These are phyloP conservation scores for Oreotrochilus melanogaster DNA, from an alignment of 2,113 vertebrate genomes.

Conservation along the genomic window DNA sequence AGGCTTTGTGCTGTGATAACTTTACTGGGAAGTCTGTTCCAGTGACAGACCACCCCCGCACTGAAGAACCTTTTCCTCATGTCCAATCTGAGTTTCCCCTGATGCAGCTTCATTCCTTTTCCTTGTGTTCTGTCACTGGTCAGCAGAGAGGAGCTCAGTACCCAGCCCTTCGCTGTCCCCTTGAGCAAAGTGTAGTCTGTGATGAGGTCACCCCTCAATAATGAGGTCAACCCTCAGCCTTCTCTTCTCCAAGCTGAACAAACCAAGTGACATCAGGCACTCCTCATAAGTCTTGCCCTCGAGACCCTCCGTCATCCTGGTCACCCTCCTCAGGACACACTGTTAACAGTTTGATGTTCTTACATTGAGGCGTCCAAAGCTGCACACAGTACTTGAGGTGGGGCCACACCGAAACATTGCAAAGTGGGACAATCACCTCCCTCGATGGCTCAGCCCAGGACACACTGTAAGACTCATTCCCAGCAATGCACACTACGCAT, in stretches of 20 bases:
- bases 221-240: too few species aligned
- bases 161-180: background rate
- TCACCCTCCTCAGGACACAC: too few species aligned
- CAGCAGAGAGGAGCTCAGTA: background rate
- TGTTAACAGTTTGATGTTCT: too few species aligned
- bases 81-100: too few species aligned
- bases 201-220: background rate
- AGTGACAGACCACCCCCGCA: fast-evolving
- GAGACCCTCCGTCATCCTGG: too few species aligned
- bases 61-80: too few species aligned
- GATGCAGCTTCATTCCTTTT: too few species aligned
- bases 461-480: background rate
- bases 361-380: too few species aligned
- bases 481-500: background rate
- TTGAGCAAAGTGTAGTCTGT: background rate
- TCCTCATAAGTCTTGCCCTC: too few species aligned
- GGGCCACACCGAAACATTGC: background rate
- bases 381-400: too few species aligned
- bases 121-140: background rate
- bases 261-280: too few species aligned
- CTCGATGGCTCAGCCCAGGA: background rate
- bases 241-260: too few species aligned
- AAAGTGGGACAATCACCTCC: background rate
- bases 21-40: background rate
- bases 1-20: background rate